Conservation (phyloP, 2,797 vertebrate genomes). For the Acipenser transmontanus region DNA sequence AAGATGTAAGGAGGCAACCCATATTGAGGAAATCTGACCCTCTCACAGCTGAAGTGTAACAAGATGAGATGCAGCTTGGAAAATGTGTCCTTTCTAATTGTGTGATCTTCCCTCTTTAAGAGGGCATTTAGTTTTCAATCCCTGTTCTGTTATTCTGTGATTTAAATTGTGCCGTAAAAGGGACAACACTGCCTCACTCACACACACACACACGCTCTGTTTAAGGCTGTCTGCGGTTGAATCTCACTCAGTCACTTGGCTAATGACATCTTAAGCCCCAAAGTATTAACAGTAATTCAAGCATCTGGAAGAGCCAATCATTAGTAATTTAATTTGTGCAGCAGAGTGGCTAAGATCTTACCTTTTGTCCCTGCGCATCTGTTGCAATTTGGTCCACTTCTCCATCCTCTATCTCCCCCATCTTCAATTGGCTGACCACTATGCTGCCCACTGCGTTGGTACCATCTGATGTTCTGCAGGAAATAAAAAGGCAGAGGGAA, state of each 20-base stretch:
- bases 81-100: too few species aligned
- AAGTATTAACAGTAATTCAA: constrained; percentile 31
- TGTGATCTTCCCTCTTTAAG: too few species aligned
- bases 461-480: constrained; percentile 83
- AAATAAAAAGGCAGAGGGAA: background rate
- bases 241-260: constrained; percentile 53
- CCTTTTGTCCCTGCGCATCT: constrained; percentile 81
- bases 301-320: constrained; percentile 31
- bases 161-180: too few species aligned
- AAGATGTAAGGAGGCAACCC: too few species aligned
- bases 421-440: constrained; percentile 84
- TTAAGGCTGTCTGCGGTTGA: constrained; percentile 29
- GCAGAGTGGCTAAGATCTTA: constrained; percentile 36
- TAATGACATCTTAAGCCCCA: constrained; percentile 46
- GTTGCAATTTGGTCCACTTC: constrained; percentile 74
- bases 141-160: too few species aligned
- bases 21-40: too few species aligned
- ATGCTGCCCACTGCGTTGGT: constrained; percentile 78
- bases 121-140: too few species aligned
- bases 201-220: constrained; percentile 19
- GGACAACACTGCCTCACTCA: too few species aligned
- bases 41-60: too few species aligned
- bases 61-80: too few species aligned
- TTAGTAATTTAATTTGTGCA: constrained; percentile 33
- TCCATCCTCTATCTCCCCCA: constrained; percentile 87